These are phyloP conservation scores for Doris montereyensis DNA, from an alignment of 2,888 invertebrate species.

Conservation along the genomic window DNA sequence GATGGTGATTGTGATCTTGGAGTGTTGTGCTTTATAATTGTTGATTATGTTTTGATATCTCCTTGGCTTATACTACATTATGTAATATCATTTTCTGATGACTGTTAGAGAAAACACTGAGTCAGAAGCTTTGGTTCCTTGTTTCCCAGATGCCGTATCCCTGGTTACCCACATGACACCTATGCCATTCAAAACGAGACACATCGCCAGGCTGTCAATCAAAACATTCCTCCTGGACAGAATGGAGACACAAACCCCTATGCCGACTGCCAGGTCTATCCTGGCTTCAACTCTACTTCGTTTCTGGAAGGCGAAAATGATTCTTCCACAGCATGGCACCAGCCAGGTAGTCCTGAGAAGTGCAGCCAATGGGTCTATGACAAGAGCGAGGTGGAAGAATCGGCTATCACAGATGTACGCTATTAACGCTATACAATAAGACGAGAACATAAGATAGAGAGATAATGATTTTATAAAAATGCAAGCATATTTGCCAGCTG, in stretches of 20 bases:
- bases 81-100: too few species aligned
- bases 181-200: conserved; percentile 47
- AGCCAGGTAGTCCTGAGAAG: background rate
- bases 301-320: background rate
- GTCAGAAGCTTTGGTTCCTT: too few species aligned
- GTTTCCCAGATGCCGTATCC: conserved; percentile 53
- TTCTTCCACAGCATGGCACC: background rate
- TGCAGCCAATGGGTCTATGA: conserved; percentile 45
- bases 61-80: too few species aligned
- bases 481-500: too few species aligned
- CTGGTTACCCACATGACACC: conserved; percentile 55
- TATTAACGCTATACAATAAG: too few species aligned
- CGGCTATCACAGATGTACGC: conserved; percentile 37
- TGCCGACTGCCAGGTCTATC: conserved; percentile 12
- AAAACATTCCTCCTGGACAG: conserved; percentile 47
- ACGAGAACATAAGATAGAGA: too few species aligned
- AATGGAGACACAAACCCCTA: background rate
- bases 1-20: background rate
- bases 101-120: too few species aligned
- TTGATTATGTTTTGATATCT: background rate
- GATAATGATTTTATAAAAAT: too few species aligned
- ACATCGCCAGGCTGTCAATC: conserved; percentile 49
- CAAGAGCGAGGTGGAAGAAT: conserved; percentile 27
- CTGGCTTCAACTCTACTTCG: conserved; percentile 5
- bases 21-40: too few species aligned